Conservation (phyloP, 1,140 invertebrate species). For the Drosophila chauvacae region DNA sequence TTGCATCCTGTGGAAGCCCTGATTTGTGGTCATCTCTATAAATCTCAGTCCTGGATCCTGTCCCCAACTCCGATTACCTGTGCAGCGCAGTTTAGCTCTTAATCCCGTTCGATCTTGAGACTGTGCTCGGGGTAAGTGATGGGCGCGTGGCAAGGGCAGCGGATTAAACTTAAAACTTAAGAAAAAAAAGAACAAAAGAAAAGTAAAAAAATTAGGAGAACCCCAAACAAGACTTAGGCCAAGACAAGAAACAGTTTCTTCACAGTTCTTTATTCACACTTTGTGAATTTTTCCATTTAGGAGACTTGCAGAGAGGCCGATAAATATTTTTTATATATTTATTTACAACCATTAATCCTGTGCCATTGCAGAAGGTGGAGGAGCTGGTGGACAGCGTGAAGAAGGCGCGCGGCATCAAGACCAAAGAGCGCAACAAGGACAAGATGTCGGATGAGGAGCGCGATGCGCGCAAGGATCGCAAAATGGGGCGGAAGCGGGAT, state of each 20-base stretch:
- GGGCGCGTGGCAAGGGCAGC: conserved; percentile 56
- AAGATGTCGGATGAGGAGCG: conserved; percentile 87
- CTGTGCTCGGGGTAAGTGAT: conserved; percentile 84
- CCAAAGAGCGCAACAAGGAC: conserved; percentile 86
- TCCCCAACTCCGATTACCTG: conserved; percentile 20
- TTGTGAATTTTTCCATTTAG: neutral
- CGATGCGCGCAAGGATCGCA: conserved; percentile 90
- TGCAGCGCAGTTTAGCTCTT: conserved; percentile 66
- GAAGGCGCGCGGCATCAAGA: conserved; percentile 88
- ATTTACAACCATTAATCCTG: conserved; percentile 60
- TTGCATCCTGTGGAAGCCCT: neutral
- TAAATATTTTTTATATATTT: neutral
- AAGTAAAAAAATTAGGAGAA: neutral
- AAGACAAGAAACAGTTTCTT: conserved; percentile 1
- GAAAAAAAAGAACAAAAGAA: neutral
- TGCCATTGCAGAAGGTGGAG: conserved; percentile 85
- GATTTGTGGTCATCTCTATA: neutral
- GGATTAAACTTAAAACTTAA: conserved; percentile 4
- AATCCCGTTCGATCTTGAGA: conserved; percentile 65
- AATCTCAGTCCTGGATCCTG: conserved; percentile 8
- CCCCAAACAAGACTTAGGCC: neutral
- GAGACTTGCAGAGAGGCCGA: neutral
- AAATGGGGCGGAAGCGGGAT: conserved; percentile 90
- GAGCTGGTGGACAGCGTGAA: conserved; percentile 87
- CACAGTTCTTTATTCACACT: neutral